These are phyloP conservation scores for Boloria euphrosyne DNA, from an alignment of 2,888 invertebrate genomes.

Conservation along the genomic window DNA sequence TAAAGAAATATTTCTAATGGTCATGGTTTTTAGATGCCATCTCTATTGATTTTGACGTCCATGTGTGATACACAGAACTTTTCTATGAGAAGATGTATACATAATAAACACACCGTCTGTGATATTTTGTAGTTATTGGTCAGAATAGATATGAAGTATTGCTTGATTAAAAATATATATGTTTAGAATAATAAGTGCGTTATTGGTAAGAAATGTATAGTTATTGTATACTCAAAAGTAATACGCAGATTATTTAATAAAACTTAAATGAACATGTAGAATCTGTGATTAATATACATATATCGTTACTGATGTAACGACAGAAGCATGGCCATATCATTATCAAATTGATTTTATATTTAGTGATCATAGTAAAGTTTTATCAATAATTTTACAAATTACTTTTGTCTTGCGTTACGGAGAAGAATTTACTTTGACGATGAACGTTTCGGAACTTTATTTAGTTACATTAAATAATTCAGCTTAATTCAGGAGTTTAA, in stretches of 20 bases:
- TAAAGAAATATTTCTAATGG: constrained; percentile 64
- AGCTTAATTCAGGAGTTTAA: neutral
- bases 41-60: constrained; percentile 79
- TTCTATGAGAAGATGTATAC: constrained; percentile 82
- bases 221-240: constrained; percentile 69
- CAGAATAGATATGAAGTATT: constrained; percentile 78
- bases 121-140: constrained; percentile 82
- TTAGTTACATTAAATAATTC: neutral
- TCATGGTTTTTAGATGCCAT: constrained; percentile 77
- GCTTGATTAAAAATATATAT: constrained; percentile 78
- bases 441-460: neutral
- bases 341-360: constrained; percentile 72
- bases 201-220: constrained; percentile 76
- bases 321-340: constrained; percentile 79
- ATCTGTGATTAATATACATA: constrained; percentile 80
- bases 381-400: constrained; percentile 50
- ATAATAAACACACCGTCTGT: constrained; percentile 82
- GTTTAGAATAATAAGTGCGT: constrained; percentile 76
- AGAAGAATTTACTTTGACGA: neutral
- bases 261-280: constrained; percentile 68
- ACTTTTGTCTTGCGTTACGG: constrained; percentile 58
- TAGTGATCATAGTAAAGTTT: constrained; percentile 55
- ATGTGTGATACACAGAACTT: constrained; percentile 81
- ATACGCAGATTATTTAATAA: constrained; percentile 59
- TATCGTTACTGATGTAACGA: constrained; percentile 70